These are phyloP conservation scores for Isurus oxyrinchus DNA, from an alignment of 2,113 vertebrate genomes.

Conservation along the genomic window DNA sequence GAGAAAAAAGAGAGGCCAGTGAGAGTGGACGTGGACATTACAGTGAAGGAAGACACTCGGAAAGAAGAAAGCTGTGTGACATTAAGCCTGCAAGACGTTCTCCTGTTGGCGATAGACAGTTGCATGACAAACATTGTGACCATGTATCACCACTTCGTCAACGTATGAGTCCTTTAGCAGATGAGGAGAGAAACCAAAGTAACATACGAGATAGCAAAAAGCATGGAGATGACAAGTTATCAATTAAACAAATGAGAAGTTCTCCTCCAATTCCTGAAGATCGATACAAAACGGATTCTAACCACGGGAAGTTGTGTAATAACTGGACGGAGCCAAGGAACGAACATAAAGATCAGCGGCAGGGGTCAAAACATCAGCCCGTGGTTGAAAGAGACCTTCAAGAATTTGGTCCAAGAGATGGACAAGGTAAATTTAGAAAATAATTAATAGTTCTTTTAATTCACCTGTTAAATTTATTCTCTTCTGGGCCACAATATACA, in stretches of 20 bases:
- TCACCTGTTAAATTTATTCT: background rate
- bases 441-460: background rate
- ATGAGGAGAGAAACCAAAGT: conserved; percentile 30
- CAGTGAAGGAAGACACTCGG: conserved; percentile 57
- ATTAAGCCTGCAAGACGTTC: conserved; percentile 65
- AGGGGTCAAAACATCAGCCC: conserved; percentile 1
- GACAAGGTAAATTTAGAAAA: conserved; percentile 22
- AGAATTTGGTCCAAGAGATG: conserved; percentile 30
- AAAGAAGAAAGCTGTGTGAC: conserved; percentile 62
- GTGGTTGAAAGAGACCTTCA: conserved; percentile 15
- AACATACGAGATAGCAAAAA: conserved; percentile 3
- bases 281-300: conserved; percentile 22
- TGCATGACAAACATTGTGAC: conserved; percentile 49
- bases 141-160: conserved; percentile 1
- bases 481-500: background rate
- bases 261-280: conserved; percentile 27
- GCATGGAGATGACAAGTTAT: background rate
- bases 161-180: background rate
- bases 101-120: conserved; percentile 62
- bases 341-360: conserved; percentile 27
- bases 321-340: background rate
- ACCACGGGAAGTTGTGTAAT: background rate
- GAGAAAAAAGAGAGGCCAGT: conserved; percentile 3
- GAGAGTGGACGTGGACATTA: conserved; percentile 57
- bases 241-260: conserved; percentile 17